Base-by-base conservation (phyloP, 2,797 vertebrate genomes). In the Siniperca undulata region DNA sequence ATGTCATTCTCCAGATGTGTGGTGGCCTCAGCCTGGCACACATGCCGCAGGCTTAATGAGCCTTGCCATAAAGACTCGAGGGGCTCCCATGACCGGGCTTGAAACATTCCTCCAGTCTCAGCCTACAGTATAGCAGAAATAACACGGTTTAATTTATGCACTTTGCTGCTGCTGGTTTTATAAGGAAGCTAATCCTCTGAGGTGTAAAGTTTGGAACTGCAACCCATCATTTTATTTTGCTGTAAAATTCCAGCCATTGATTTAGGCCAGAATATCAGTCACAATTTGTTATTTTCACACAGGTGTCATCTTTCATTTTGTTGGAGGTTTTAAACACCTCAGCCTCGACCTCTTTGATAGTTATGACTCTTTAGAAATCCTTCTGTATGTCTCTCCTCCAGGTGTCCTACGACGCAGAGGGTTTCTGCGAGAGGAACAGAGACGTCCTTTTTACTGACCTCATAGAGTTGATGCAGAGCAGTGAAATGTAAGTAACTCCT, bases 401-500 rank as follows among this genome's bases (percentile, higher is more conserved):
- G 99, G 99, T 99, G 70, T 99, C 99, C 87, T 99, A 99, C 64
- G 98, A 99, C 44, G 97, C 98, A 65, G 98, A 99, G 14, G 98
- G 98, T 65, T 99, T 99, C 95, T 99, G 99, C 78, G 99, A 99
- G 93, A 95, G 98, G 88, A 99, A 99, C 94, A 96, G 99, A 68
- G 99, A 99, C 46, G 99, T 99, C 70, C 97, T 99, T 67, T 99
- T 99, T 89, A 98, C 85, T 85, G 99, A 99, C 94, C 96, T 99
- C 93, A 99, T 99, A 34, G 99, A 99, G 90, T 92, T 99, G 90
- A 99, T 99, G 98, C 99, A 99, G 92, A 99, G 98, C 97, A 99
- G 99, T 89, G 97, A 99, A 92, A 96, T 97, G 99, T 99, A 95
- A 97, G 98, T 97, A 62, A 55, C 62, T 70, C 42, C 62, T 61